Conservation (phyloP, 1,140 invertebrate genomes). For the Pachypsylla venusta region DNA sequence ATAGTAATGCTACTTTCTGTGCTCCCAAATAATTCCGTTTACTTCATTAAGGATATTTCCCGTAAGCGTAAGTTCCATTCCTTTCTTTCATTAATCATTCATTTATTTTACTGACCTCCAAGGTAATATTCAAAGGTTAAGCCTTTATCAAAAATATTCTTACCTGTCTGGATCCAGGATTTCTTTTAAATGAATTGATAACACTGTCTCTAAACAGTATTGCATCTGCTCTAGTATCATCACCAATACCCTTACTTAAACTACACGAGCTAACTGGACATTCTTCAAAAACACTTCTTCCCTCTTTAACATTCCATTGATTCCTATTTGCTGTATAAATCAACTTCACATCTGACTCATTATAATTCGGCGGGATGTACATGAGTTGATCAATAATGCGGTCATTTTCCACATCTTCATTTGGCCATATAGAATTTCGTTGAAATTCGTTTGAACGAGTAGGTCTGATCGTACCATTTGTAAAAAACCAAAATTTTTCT, state of each 20-base stretch:
- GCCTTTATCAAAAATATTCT: no score
- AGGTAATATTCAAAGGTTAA: no score
- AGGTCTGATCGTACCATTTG: background rate
- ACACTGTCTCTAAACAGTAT: no score
- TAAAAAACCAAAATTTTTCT: slow-evolving; percentile 3
- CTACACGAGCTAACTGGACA: background rate
- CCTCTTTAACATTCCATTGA: background rate
- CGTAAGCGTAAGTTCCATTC: no score
- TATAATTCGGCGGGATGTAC: slow-evolving; percentile 41
- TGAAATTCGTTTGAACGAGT: background rate
- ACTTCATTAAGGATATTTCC: no score
- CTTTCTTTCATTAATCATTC: no score
- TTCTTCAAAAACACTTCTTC: background rate
- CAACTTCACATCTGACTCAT: background rate
- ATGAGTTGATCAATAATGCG: slow-evolving; percentile 57
- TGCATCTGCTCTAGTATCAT: background rate
- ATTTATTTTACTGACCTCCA: no score
- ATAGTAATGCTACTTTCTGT: no score
- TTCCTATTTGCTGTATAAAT: background rate
- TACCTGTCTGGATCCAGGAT: no score
- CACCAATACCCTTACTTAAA: background rate
- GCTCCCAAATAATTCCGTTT: no score
- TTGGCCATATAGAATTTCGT: slow-evolving; percentile 36
- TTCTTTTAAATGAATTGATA: no score
- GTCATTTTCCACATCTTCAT: slow-evolving; percentile 39